Base-by-base conservation (phyloP, 2,113 vertebrate genomes). In the Centropus bengalensis region DNA sequence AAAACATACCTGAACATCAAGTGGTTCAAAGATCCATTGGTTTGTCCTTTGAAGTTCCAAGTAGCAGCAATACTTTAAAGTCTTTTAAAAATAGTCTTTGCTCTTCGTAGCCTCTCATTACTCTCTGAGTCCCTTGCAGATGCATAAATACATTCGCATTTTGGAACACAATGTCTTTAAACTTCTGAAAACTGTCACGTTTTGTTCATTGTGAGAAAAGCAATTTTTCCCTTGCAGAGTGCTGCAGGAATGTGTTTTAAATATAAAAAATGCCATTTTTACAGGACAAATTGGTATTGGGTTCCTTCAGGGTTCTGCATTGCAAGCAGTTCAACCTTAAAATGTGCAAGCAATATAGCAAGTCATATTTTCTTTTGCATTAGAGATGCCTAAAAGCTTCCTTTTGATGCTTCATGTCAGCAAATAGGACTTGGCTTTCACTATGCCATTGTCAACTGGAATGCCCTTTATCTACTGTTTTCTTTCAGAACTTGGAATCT, bases 401-500 rank as follows among this genome's bases (percentile, higher is more conserved):
- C 32, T 74, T 89, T 63, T 60, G 21, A 30, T 83, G 38, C 51
- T 7, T 84, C 36, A 5, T 8, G 40, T 79, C 81, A 89, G 81
- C 94, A 93, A 21, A 27, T 3, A 55, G 24, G 32, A 67, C 40
- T 76, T 92, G 54, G 44, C 51, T 77, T 89, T 69, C 1, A 2
- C 64, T 76, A 8, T 44, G 83, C 66, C 86, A 54, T 58, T 91
- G 82, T 93, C 88, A 95, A 93, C 32, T 9, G 38, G 63, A 76
- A 45, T 67, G 36, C 15, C 63, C 12, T 5, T 75, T 79, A 28
- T 52, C 74, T 62, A 3, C 71, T 94, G 49, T 80, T 97, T 36
- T 97, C 81, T 97, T 98, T 78, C 91, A 99, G 99, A 97, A 99
- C 99, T 2, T 99, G 99, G 99, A 99, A 99, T 97, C 98, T 99